Evolutionary conservation across 64 coral and sea anemone species (phyloP).

Genomic region (Montipora sp.): DNA sequence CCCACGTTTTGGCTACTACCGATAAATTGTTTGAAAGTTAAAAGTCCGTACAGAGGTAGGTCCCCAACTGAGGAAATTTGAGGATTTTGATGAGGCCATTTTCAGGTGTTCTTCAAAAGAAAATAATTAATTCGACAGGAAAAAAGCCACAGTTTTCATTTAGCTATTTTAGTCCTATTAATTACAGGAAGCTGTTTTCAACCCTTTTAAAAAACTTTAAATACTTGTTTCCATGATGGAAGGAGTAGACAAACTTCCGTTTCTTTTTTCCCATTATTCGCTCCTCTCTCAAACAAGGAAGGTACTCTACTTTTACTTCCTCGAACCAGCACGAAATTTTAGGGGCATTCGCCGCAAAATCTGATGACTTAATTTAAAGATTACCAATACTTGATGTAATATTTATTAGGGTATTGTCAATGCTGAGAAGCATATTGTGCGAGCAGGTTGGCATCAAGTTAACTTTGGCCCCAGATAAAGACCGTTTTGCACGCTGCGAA

Average conservation of each 20-base stretch:
- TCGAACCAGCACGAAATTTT: background rate
- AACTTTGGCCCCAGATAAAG: background rate
- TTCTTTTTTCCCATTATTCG: background rate
- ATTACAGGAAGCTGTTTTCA: background rate
- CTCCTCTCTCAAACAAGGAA: too few relatives aligned
- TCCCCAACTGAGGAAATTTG: too few relatives aligned
- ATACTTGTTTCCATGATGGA: background rate
- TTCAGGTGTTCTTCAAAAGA: too few relatives aligned
- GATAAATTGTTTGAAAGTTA: too few relatives aligned
- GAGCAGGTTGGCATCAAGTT: background rate
- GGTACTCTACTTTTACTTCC: background rate
- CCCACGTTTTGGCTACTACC: too few relatives aligned
- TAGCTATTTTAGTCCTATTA: too few relatives aligned
- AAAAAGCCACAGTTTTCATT: too few relatives aligned
- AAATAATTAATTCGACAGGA: too few relatives aligned
- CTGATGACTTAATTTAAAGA: background rate
- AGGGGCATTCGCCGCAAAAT: background rate
- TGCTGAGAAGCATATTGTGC: background rate
- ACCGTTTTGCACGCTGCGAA: background rate
- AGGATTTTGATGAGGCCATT: too few relatives aligned
- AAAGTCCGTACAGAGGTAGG: too few relatives aligned
- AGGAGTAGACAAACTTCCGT: background rate
- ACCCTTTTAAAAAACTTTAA: too few relatives aligned
- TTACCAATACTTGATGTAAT: background rate
- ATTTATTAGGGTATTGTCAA: background rate